phyloP scores from a whole-genome alignment of 2,888 invertebrate species.

The Stomorhina lunata region DNA sequence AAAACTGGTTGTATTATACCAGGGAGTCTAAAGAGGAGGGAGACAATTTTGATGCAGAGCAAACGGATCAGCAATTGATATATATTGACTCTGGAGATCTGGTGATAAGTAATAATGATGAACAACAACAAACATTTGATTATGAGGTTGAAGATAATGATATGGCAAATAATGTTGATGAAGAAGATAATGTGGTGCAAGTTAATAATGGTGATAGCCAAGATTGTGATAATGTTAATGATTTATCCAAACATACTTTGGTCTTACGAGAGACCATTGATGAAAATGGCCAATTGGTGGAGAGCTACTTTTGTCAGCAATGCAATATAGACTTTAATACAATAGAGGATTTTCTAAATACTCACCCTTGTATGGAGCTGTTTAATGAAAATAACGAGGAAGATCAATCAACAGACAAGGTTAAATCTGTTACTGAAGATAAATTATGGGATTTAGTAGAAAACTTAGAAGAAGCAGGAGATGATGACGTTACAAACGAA shows the following conservation, averaged over 20 bases:
- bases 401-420: background rate
- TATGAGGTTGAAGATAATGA: conserved; percentile 7
- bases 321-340: conserved; percentile 57
- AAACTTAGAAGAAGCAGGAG: conserved; percentile 14
- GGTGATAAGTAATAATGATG: conserved; percentile 1
- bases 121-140: background rate
- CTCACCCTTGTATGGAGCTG: conserved; percentile 35
- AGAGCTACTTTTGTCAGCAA: conserved; percentile 59
- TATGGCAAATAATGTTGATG: background rate
- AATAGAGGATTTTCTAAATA: conserved; percentile 59
- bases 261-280: conserved; percentile 51
- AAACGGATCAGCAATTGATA: conserved; percentile 17
- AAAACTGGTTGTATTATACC: conserved; percentile 39
- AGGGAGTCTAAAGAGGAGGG: background rate
- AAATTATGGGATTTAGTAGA: conserved; percentile 59
- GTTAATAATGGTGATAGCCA: too few species aligned
- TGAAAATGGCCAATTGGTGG: conserved; percentile 42
- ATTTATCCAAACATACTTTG: conserved; percentile 42
- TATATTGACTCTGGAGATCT: conserved; percentile 6
- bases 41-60: background rate
- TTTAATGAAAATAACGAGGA: conserved; percentile 29
- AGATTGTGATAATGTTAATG: background rate
- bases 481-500: background rate
- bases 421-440: background rate
- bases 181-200: background rate